Percentiles rank a stretch among this genome's conserved stretches.
Evolutionary conservation across 2,797 vertebrate species (phyloP).

Genomic region (Echeneis naucrates): DNA sequence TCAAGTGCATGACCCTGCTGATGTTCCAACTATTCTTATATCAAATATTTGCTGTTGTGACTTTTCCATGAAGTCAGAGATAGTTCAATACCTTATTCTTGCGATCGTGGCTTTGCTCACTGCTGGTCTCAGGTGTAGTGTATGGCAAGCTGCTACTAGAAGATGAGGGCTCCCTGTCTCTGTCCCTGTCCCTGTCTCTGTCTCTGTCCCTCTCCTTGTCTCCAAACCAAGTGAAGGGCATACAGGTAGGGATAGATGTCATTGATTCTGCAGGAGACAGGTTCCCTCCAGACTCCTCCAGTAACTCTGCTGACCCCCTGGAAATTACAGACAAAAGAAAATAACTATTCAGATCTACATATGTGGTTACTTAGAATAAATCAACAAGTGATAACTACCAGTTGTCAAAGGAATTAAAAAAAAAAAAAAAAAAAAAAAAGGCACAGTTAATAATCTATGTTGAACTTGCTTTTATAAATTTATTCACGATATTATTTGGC

Average conservation of each 20-base stretch:
- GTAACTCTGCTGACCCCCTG: constrained; percentile 91
- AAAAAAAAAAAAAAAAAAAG: no score
- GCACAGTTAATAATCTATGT: no score
- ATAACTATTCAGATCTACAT: neutral
- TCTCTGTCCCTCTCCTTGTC: constrained; percentile 91
- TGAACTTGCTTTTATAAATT: no score
- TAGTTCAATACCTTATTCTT: constrained; percentile 86
- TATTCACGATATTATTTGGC: neutral
- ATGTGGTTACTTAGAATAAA: neutral
- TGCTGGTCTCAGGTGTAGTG: constrained; percentile 79
- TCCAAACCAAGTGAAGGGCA: constrained; percentile 96
- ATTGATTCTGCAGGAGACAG: constrained; percentile 92
- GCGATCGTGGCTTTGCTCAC: constrained; percentile 87
- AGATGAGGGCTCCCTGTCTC: constrained; percentile 89
- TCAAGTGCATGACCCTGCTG: constrained; percentile 4
- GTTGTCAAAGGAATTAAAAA: no score
- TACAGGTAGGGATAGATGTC: constrained; percentile 93
- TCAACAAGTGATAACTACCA: neutral
- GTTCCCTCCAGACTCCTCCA: constrained; percentile 90
- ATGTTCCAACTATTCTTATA: no score
- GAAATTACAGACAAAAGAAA: neutral
- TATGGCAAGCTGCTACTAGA: constrained; percentile 88
- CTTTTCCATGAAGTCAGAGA: neutral
- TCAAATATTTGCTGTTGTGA: neutral
- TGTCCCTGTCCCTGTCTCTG: constrained; percentile 88